Conservation (phyloP, 2,797 vertebrate genomes). For the Simalia tracyae region DNA sequence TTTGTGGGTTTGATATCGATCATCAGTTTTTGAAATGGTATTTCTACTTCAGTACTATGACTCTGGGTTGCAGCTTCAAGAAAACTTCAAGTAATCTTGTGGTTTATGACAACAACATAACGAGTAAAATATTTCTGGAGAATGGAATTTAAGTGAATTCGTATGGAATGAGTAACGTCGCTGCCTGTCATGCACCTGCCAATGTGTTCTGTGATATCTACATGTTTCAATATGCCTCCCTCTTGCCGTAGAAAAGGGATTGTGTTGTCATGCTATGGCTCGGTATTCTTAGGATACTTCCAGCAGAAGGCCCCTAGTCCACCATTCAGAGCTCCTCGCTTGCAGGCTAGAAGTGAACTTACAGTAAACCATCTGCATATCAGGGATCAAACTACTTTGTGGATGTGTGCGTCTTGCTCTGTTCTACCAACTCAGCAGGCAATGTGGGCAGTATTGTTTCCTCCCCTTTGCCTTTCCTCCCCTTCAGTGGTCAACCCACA, state of each 20-base stretch:
- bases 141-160: background rate
- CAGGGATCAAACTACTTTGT: background rate
- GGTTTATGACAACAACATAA: background rate
- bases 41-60: background rate
- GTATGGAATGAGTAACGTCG: background rate
- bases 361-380: background rate
- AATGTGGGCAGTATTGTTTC: background rate
- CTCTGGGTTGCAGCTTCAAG: background rate
- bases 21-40: background rate
- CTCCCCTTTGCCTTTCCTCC: background rate
- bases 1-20: background rate
- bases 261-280: background rate
- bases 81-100: background rate
- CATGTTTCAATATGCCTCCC: background rate
- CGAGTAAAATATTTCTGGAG: background rate
- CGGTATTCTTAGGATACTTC: background rate
- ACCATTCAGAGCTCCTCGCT: background rate
- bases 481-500: background rate
- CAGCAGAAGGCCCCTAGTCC: background rate
- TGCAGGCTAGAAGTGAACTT: background rate
- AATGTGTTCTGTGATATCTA: background rate
- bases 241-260: background rate
- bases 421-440: background rate
- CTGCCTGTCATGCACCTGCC: background rate
- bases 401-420: background rate